A percentile compares a stretch with the other conserved stretches of the same genome.
Evolutionary conservation across 1,140 invertebrate genomes (phyloP).

Genomic region (Melanaphis sacchari): DNA sequence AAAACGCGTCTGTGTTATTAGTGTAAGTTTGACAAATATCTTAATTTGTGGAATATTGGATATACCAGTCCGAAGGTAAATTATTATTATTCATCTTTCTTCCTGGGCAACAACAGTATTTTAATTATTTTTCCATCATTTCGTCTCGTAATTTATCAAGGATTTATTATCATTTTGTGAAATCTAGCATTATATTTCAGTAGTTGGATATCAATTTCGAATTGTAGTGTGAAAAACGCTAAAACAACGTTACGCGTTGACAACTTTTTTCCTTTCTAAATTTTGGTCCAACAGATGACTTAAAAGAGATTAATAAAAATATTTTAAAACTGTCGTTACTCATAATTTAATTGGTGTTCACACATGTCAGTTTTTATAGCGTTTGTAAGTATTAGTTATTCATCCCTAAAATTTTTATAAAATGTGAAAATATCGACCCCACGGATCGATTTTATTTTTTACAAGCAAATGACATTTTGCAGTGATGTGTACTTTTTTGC

Average conservation of each 20-base stretch:
- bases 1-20: slow-evolving; percentile 52
- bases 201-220: neutral
- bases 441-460: slow-evolving; percentile 47
- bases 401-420: neutral
- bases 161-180: neutral
- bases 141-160: neutral
- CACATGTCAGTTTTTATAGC: rapidly evolving
- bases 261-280: neutral
- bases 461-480: neutral
- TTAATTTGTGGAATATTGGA: slow-evolving; percentile 13
- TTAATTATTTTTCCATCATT: neutral
- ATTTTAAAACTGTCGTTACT: neutral
- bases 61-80: slow-evolving; percentile 4
- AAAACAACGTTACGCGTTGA: neutral
- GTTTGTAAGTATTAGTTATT: neutral
- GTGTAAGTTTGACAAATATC: slow-evolving; percentile 39
- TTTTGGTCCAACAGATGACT: neutral
- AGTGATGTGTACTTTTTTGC: slow-evolving; percentile 46
- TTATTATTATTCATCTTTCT: neutral
- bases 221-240: neutral
- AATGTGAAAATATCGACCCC: slow-evolving; percentile 1
- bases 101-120: neutral
- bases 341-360: neutral
- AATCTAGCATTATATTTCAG: neutral
- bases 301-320: neutral